Base-by-base conservation (phyloP, 2,113 vertebrate species). In the Tinamus guttatus region DNA sequence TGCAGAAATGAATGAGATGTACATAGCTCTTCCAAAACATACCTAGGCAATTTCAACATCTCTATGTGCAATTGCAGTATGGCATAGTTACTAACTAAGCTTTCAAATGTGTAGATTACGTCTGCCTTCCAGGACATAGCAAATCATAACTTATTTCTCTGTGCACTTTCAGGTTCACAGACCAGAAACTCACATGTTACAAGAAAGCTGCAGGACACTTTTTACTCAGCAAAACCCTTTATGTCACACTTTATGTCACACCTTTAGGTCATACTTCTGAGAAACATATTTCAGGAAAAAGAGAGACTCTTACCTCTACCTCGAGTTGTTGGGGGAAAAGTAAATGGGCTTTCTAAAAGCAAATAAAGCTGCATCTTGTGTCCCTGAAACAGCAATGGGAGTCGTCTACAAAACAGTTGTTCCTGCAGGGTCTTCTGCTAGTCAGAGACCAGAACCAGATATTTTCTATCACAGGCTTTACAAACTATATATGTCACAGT, bases 21-120 rank as follows among this genome's bases (percentile, higher is more conserved):
- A 36, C 1, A 0, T 3, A 70, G 51, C 60, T 75, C 22, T 45
- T 45, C 59, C 63, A 24, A 65, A 83, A 65, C 60, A 38, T 17
- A 5, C 19, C 27, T 16, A 60, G 62, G 52, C 19, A 73, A 60
- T 49, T 21, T 45, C 47, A 38, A 13, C 58, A 54, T 22, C 52
- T 43, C 54, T 69, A 1, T 60, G 1, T 1, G 13, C 7, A 11
- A 32, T 0, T 69, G n/a, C 59, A 81, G 20, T 6, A 21, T 2
- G 54, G 25, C 40, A 52, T 1, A 28, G 32, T 43, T 43, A 63
- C 54, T 62, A 32, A 43, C 51, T 40, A 67, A 81, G 67, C 9
- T 24, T 27, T 9, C 4, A 58, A 27, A 43, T 2, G 5, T 1
- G 28, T 2, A 6, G 12, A 67, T 38, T 5, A 8, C 17, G 74